Base-by-base conservation (phyloP, 2,888 invertebrate genomes). In the Leucoma salicis region DNA sequence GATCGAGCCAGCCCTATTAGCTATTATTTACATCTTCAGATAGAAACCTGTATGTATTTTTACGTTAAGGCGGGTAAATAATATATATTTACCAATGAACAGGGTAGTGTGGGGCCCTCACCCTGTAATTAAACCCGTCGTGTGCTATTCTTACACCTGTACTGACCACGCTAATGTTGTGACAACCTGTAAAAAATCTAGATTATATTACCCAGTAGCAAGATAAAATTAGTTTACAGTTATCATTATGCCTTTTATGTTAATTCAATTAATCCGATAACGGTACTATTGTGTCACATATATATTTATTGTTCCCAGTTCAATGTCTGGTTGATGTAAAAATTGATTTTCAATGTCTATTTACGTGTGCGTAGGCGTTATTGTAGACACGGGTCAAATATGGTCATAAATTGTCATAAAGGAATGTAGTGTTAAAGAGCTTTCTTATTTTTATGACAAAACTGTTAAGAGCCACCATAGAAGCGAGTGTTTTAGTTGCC, bases 281-380 rank as follows among this genome's bases (percentile, higher is more conserved):
- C 63, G 56, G 60, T 51, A 49, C 42, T 31, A 6, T 6, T 49
- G 21, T 45, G 59, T 56, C 62, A 42, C 37, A 31, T 40, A 47
- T 31, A 48, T 50, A 49, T 62, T 52, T 55, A 62, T 49, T 55
- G 50, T 57, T 42, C 37, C 36, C 18, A 14, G 32, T 14, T 39
- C 39, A 32, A 12, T 42, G 41, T 24, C 24, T 35, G 39, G 43
- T 16, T 44, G 43, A 39, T 44, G 43, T 44, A 73, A 78, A 78
- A 79, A 80, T 78, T 74, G 76, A 73, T 75, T 79, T 77, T 67
- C 62, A 66, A 69, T 72, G 70, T 74, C 57, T 60, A 59, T 70
- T 69, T 66, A 70, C 66, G 66, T 59, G 39, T 34, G 70, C 61
- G 80, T 79, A 65, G 78, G 80, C 54, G 74, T 61, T 43, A 53